Percentiles rank a stretch among this genome's conserved stretches.
Evolutionary conservation across 2,113 vertebrate genomes (phyloP).

Genomic region (Pao palembangensis): DNA sequence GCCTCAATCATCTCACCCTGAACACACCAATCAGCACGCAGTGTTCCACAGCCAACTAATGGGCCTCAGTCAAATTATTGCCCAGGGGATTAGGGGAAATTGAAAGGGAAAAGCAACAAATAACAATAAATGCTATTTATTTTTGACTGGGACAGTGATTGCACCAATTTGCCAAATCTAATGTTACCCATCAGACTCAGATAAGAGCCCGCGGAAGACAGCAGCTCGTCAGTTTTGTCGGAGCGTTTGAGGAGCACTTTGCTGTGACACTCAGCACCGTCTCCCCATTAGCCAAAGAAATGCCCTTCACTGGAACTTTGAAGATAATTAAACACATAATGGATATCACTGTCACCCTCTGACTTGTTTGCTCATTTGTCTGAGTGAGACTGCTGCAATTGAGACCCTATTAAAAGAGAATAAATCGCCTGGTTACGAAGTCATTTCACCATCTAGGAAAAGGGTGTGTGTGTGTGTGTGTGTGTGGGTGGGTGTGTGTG

Average conservation of each 20-base stretch:
- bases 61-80: constrained; percentile 65
- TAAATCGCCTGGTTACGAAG: constrained; percentile 77
- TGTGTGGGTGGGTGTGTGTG: constrained; percentile 15
- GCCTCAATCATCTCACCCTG: constrained; percentile 61
- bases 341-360: constrained; percentile 79
- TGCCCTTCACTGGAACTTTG: constrained; percentile 80
- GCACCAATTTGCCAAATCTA: constrained; percentile 64
- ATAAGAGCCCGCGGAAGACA: constrained; percentile 44
- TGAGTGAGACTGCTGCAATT: constrained; percentile 70
- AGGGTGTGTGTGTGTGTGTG: constrained; percentile 34
- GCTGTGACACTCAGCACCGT: constrained; percentile 68
- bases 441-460: constrained; percentile 74
- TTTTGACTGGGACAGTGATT: constrained; percentile 70
- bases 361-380: constrained; percentile 78
- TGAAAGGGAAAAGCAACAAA: constrained; percentile 60
- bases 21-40: constrained; percentile 69
- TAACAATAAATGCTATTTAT: constrained; percentile 68
- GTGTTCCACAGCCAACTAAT: constrained; percentile 63
- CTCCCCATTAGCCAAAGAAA: constrained; percentile 76
- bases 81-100: constrained; percentile 68
- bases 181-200: constrained; percentile 58
- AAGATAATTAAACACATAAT: constrained; percentile 82
- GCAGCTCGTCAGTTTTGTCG: constrained; percentile 60
- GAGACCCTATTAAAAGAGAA: constrained; percentile 78
- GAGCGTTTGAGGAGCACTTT: constrained; percentile 69